Evolutionary conservation across 1,140 invertebrate species (phyloP), one percentile per base, ranked within the genome.

Genomic region (Drosophila triauraria): DNA sequence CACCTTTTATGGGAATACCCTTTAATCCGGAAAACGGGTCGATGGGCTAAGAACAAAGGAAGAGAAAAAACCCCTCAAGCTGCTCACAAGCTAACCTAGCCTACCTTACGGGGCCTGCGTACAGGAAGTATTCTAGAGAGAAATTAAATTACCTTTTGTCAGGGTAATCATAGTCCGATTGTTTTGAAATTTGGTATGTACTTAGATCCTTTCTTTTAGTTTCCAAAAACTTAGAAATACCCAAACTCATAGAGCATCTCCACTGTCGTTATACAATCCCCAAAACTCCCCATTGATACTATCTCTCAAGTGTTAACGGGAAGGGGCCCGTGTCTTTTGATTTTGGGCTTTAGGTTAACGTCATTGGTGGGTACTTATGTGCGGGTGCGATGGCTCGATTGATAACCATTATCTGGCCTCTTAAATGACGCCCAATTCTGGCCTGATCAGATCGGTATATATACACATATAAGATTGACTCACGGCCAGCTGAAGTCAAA

Each of bases 351-450:
- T 17, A 40, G 35, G 32, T 58, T 25, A 53, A 48, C 61, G 61
- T 76, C 70, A 74, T 51, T 10, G 10, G n/a, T 43, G 12, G 32
- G 30, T 32, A 74, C 70, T 74, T 60, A 60, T 74, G 46, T 43
- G 54, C 54, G 20, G 54, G 27, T 70, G 25, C 38, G 65, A 59
- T 35, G 32, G 9, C 9, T 68, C 62, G n/a, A 51, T 67, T 13
- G 68, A 74, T 74, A 74, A 51, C 44, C 68, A 72, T 60, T 72
- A 74, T 74, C 70, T 59, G 10, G 44, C 67, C 48, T 53, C 40
- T 54, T 35, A 43, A 71, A 71, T 17, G 12, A 27, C 38, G 27
- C 20, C 43, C 46, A 43, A 44, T 60, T 61, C 30, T 38, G n/a
- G 42, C 23, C 30, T 57, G 23, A 53, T 69, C 50, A 56, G 32